These are phyloP conservation scores for Macropus fuliginosus DNA, from an alignment of 2,797 vertebrate genomes.

Conservation along the genomic window DNA sequence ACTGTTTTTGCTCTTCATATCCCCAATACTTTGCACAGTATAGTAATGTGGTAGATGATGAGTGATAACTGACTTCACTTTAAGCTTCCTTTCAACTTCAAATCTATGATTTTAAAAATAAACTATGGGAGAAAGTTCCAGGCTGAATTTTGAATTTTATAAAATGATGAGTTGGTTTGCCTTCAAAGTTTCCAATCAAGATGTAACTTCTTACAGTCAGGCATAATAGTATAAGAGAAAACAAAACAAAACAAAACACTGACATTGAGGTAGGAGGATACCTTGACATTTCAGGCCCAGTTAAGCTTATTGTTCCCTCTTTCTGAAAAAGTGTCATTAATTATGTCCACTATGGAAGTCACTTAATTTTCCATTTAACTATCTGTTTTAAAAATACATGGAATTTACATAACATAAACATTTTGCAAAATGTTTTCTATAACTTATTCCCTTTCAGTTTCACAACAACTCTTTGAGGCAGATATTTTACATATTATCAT, in stretches of 20 bases:
- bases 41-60: neutral
- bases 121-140: neutral
- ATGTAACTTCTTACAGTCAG: neutral
- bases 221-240: neutral
- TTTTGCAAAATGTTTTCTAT: neutral
- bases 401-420: neutral
- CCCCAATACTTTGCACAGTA: neutral
- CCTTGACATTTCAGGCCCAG: neutral
- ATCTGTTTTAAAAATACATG: neutral
- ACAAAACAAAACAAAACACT: too few relatives aligned
- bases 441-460: neutral
- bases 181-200: neutral
- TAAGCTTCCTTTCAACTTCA: neutral
- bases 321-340: neutral
- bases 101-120: neutral
- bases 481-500: neutral
- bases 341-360: neutral
- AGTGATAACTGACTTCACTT: neutral
- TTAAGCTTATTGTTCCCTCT: neutral
- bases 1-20: neutral
- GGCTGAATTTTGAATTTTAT: neutral
- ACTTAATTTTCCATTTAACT: neutral
- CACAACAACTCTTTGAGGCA: neutral
- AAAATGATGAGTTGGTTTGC: neutral
- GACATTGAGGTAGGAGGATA: neutral